These are phyloP conservation scores for Apis laboriosa DNA, from an alignment of 1,140 invertebrate genomes.

Conservation along the genomic window DNA sequence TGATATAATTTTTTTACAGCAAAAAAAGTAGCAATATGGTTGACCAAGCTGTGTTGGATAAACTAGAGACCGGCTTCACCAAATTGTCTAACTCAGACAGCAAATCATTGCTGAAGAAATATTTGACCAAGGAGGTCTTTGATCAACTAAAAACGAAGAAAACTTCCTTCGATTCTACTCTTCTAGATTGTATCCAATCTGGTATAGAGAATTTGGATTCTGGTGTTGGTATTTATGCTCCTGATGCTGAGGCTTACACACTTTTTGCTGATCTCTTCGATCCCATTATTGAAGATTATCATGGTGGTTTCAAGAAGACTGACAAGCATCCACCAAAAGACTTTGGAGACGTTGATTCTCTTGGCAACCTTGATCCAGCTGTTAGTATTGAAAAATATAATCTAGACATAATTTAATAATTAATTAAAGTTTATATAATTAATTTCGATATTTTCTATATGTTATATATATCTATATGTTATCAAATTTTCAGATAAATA, in stretches of 20 bases:
- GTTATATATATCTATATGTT: no score
- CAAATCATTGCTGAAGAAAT: slow-evolving; percentile 97
- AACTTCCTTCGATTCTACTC: slow-evolving; percentile 93
- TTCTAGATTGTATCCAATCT: slow-evolving; percentile 95
- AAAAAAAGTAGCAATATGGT: slow-evolving; percentile 89
- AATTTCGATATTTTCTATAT: neutral
- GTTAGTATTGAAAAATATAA: slow-evolving; percentile 74
- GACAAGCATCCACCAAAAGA: slow-evolving; percentile 95
- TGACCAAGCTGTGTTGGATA: slow-evolving; percentile 92
- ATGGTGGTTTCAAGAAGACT: slow-evolving; percentile 95
- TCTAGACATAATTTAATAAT: neutral
- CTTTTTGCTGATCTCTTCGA: slow-evolving; percentile 95
- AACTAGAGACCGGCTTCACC: slow-evolving; percentile 94
- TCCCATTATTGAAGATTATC: slow-evolving; percentile 98
- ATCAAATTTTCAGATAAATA: no score
- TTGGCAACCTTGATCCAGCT: slow-evolving; percentile 95
- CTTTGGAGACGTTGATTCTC: slow-evolving; percentile 94
- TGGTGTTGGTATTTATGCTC: slow-evolving; percentile 97
- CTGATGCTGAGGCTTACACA: slow-evolving; percentile 95
- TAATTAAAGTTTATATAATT: neutral
- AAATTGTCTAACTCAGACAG: slow-evolving; percentile 94
- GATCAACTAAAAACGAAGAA: slow-evolving; percentile 94
- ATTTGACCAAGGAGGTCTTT: slow-evolving; percentile 94
- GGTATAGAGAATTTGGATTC: slow-evolving; percentile 94
- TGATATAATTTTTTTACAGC: slow-evolving; percentile 75